phyloP scores from a whole-genome alignment of 2,888 invertebrate genomes.

The Lithophane socia region DNA sequence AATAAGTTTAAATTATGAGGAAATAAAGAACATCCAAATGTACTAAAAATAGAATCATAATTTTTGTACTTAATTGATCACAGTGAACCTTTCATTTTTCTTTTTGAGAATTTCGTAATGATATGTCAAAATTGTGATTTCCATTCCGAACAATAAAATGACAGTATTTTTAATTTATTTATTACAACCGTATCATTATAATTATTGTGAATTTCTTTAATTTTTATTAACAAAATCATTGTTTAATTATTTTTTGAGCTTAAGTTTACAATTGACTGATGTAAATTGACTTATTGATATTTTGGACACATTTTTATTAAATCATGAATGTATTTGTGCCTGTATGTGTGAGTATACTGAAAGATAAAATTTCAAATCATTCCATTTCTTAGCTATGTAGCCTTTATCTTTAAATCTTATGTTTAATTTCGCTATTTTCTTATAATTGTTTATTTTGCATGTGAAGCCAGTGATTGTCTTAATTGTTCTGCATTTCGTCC shows the following conservation, averaged over 20 bases:
- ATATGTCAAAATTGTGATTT: slow-evolving; percentile 75
- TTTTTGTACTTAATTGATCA: slow-evolving; percentile 89
- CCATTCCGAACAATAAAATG: slow-evolving; percentile 85
- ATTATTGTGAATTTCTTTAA: slow-evolving; percentile 83
- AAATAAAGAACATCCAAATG: slow-evolving; percentile 77
- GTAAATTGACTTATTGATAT: slow-evolving; percentile 83
- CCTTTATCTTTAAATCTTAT: slow-evolving; percentile 76
- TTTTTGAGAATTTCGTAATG: slow-evolving; percentile 83
- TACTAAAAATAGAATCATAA: slow-evolving; percentile 78
- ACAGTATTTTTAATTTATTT: slow-evolving; percentile 89
- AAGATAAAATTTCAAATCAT: slow-evolving; percentile 87
- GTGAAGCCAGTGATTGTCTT: slow-evolving; percentile 77
- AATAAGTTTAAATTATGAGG: slow-evolving; percentile 88
- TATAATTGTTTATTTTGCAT: slow-evolving; percentile 83
- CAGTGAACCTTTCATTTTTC: slow-evolving; percentile 89
- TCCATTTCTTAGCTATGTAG: slow-evolving; percentile 85
- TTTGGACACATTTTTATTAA: slow-evolving; percentile 79
- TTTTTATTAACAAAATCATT: slow-evolving; percentile 81
- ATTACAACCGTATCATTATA: slow-evolving; percentile 79
- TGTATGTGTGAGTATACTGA: slow-evolving; percentile 87
- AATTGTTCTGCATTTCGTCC: slow-evolving; percentile 75
- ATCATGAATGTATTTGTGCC: slow-evolving; percentile 83
- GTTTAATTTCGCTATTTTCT: slow-evolving; percentile 83
- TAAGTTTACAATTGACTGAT: slow-evolving; percentile 88
- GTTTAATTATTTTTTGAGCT: slow-evolving; percentile 85